Base-by-base conservation (phyloP, 1,140 invertebrate species). In the Cyclargus thomasi region DNA sequence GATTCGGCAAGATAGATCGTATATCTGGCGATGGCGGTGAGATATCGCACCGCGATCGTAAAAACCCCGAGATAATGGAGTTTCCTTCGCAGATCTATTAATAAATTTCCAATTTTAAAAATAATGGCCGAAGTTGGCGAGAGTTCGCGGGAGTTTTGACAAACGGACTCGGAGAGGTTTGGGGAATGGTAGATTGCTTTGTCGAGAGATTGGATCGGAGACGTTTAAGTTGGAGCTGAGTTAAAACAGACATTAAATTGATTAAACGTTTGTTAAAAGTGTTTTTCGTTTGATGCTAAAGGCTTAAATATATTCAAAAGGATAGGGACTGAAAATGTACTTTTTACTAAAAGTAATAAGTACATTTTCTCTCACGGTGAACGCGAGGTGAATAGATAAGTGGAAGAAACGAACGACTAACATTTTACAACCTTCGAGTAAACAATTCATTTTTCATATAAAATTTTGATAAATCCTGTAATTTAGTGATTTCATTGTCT, bases 51-150 rank as follows among this genome's bases (percentile, higher is more conserved):
- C 8, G 29, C 10, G 18, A 59, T 21, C 17, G 18, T 59, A 59
- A 59, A 59, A 21, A 20, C 20, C 18, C 55, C 18, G 21, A 21
- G 20, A 59, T 59, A 59, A 59, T 20, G 14, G 53, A 59, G 55
- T 20, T 20, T 59, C 18, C 18, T 11, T 17, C 10, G 18, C 55
- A 59, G 55, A 59, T 59, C 55, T 59, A 59, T 59, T 59, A 59
- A 59, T 59, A 59, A 59, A 59, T 59, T 59, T 59, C 55, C 55
- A 59, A 59, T 59, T 59, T 59, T 59, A 21, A 8, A 59, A 59
- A 59, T 59, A 59, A 59, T 59, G 55, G 55, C 18, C 18, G 18
- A 59, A 59, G 55, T 59, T 59, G 7, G 55, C 55, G 55, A 20
- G 21, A 59, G 20, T 21, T 59, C 11, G 10, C 10, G 39, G 39